These are phyloP conservation scores for Sternotherus odoratus DNA, from an alignment of 2,797 vertebrate genomes.

Conservation along the genomic window DNA sequence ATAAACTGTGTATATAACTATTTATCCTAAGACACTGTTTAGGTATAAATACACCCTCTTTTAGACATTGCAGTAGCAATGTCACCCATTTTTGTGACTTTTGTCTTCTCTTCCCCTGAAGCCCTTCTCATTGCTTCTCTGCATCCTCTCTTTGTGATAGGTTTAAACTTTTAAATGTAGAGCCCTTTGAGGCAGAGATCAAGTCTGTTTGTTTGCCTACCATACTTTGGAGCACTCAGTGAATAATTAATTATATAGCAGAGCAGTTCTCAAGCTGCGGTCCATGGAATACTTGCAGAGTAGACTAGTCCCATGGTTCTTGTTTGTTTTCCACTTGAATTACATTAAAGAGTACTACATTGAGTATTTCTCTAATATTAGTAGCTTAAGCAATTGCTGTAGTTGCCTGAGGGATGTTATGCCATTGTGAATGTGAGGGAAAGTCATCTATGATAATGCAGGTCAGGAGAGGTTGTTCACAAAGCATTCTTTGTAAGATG, in stretches of 20 bases:
- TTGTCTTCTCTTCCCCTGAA: background rate
- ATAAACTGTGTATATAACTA: background rate
- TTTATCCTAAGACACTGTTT: background rate
- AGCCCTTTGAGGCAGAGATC: background rate
- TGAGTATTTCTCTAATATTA: background rate
- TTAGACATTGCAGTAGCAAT: background rate
- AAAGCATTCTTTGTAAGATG: background rate
- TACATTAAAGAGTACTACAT: background rate
- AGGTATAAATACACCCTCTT: background rate
- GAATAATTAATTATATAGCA: background rate
- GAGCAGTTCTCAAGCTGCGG: background rate
- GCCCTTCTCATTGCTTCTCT: background rate
- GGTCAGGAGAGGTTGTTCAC: background rate
- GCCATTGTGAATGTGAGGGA: rapidly evolving
- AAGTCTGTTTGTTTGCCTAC: background rate
- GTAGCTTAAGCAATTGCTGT: background rate
- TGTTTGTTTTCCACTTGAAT: background rate
- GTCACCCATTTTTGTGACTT: background rate
- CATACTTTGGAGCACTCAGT: background rate
- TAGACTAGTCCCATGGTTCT: background rate
- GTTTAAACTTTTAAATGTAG: background rate
- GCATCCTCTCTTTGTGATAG: background rate
- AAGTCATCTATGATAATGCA: background rate
- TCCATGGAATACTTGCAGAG: background rate
- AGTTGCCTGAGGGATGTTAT: background rate